These are phyloP conservation scores for Suncus etruscus DNA, from an alignment of 2,113 vertebrate species.

Conservation along the genomic window DNA sequence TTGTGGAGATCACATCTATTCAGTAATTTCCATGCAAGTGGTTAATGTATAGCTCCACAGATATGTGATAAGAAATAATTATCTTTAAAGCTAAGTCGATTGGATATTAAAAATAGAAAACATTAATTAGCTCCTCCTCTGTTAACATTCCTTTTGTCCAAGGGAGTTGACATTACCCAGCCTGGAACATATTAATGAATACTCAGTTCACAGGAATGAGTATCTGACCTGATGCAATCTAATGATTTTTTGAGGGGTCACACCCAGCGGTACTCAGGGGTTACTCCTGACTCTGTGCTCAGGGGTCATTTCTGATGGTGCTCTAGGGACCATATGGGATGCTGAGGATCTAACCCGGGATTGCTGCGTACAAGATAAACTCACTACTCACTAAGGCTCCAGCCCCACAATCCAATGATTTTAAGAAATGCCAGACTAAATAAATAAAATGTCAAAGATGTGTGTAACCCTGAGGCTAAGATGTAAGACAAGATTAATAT, in stretches of 20 bases:
- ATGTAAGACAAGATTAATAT: too few species aligned
- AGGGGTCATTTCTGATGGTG: too few species aligned
- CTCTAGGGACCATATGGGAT: too few species aligned
- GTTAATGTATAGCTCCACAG: background rate
- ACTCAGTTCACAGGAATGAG: background rate
- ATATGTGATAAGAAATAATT: background rate
- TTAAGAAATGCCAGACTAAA: too few species aligned
- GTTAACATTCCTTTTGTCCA: background rate
- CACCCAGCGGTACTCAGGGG: too few species aligned
- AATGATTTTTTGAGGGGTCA: background rate
- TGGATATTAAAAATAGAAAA: background rate
- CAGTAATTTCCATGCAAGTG: background rate
- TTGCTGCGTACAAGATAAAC: too few species aligned
- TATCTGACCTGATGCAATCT: background rate
- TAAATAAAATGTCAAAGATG: background rate
- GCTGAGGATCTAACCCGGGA: too few species aligned
- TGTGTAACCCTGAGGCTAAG: background rate
- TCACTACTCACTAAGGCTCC: too few species aligned
- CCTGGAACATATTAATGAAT: background rate
- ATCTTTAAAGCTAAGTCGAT: background rate
- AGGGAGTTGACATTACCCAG: background rate
- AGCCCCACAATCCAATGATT: too few species aligned
- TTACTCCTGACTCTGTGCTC: too few species aligned
- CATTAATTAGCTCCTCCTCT: background rate
- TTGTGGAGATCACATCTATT: background rate